Conservation (phyloP, 2,888 invertebrate species). For the Cancer borealis region DNA sequence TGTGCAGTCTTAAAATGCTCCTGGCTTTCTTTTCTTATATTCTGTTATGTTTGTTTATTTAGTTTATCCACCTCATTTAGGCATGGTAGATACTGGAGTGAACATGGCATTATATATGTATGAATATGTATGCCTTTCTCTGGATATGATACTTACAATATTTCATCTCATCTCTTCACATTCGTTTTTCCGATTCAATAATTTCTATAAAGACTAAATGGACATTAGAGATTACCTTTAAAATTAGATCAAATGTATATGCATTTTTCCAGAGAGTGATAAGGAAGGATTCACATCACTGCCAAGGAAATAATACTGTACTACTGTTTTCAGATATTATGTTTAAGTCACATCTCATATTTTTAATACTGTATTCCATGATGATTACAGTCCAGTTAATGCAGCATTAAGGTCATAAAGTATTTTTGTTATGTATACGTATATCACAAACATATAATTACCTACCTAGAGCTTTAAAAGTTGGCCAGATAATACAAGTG, state of each 20-base stretch:
- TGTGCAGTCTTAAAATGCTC: conserved; percentile 62
- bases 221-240: conserved; percentile 8
- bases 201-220: conserved; percentile 30
- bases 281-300: conserved; percentile 53
- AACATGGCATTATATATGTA: conserved; percentile 58
- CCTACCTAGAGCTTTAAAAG: conserved; percentile 22
- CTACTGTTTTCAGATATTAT: conserved; percentile 53
- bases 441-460: not conserved
- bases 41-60: conserved; percentile 57
- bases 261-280: conserved; percentile 58
- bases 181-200: conserved; percentile 1
- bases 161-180: conserved; percentile 35
- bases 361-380: conserved; percentile 10
- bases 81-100: conserved; percentile 73
- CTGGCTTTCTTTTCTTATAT: conserved; percentile 66
- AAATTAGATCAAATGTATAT: conserved; percentile 48
- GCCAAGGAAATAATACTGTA: conserved; percentile 56
- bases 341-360: conserved; percentile 54
- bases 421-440: conserved; percentile 1
- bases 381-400: not conserved
- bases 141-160: conserved; percentile 38
- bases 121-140: conserved; percentile 38
- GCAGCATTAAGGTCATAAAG: conserved; percentile 18
- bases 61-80: conserved; percentile 69
- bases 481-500: not conserved